Evolutionary conservation across 2,888 invertebrate species (phyloP).

Genomic region (Eucera pruinosa): DNA sequence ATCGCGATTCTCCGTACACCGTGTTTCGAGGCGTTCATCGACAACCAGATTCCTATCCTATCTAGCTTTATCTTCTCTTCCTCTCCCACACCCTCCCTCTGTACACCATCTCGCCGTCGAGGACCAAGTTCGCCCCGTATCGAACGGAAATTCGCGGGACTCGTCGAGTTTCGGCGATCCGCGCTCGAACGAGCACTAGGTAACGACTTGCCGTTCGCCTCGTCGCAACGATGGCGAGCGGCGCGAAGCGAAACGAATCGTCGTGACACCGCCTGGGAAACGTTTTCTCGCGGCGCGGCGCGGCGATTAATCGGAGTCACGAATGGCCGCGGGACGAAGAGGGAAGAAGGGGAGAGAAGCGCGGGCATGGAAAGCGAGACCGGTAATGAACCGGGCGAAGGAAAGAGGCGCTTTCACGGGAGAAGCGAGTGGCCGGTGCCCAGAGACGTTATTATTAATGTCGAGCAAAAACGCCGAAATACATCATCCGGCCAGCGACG

Average conservation of each 20-base stretch:
- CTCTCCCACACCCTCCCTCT: neutral
- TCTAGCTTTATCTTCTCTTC: constrained; percentile 46
- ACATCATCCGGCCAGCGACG: constrained; percentile 77
- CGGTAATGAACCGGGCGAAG: constrained; percentile 32
- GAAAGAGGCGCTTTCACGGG: constrained; percentile 39
- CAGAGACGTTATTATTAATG: constrained; percentile 78
- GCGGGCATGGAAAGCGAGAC: constrained; percentile 5
- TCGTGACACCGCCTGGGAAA: too few relatives aligned
- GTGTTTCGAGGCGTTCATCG: constrained; percentile 67
- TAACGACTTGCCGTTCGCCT: too few relatives aligned
- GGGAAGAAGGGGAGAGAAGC: neutral
- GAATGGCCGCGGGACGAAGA: too few relatives aligned
- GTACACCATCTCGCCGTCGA: too few relatives aligned
- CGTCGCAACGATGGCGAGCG: too few relatives aligned
- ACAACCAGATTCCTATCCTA: constrained; percentile 70
- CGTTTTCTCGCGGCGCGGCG: too few relatives aligned
- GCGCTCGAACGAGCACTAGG: too few relatives aligned
- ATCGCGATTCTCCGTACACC: constrained; percentile 70
- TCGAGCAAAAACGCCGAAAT: constrained; percentile 78
- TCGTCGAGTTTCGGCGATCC: neutral
- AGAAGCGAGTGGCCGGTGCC: constrained; percentile 29
- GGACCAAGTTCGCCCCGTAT: neutral
- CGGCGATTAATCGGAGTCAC: too few relatives aligned
- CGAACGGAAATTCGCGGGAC: constrained; percentile 33
- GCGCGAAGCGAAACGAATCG: too few relatives aligned